Evolutionary conservation across 1,140 invertebrate species (phyloP).

Genomic region (Marisa cornuarietis): DNA sequence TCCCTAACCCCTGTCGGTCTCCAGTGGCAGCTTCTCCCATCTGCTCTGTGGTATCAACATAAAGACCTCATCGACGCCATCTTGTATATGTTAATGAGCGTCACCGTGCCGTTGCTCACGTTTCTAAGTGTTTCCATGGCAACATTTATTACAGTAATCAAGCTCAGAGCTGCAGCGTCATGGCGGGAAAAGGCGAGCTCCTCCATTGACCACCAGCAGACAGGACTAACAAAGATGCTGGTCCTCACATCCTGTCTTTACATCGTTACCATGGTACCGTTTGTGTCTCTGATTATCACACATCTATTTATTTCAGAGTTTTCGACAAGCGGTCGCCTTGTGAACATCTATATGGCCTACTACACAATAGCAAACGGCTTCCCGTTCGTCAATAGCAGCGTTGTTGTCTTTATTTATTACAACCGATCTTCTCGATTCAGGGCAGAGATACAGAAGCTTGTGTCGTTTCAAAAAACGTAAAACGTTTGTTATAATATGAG

Average conservation of each 20-base stretch:
- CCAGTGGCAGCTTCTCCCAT: neutral
- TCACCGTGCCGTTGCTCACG: neutral
- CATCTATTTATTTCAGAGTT: too few relatives aligned
- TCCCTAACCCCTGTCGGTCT: neutral
- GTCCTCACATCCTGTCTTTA: neutral
- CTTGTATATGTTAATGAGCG: neutral
- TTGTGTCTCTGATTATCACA: neutral
- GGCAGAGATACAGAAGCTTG: too few relatives aligned
- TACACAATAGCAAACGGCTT: too few relatives aligned
- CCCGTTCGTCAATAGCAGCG: too few relatives aligned
- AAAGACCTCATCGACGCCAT: slow-evolving; percentile 1
- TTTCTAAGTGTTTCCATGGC: neutral
- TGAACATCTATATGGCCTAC: too few relatives aligned
- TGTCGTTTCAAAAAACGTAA: too few relatives aligned
- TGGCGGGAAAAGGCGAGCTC: neutral
- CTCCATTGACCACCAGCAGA: neutral
- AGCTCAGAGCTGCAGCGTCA: neutral
- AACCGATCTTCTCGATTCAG: too few relatives aligned
- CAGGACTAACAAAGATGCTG: slow-evolving; percentile 3
- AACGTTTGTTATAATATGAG: too few relatives aligned
- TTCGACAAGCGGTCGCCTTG: too few relatives aligned
- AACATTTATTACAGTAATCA: neutral
- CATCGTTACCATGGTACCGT: neutral
- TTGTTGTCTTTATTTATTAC: too few relatives aligned
- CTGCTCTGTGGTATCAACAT: neutral